Evolutionary conservation across 1,140 invertebrate species (phyloP).

Genomic region (Diorhabda carinulata): DNA sequence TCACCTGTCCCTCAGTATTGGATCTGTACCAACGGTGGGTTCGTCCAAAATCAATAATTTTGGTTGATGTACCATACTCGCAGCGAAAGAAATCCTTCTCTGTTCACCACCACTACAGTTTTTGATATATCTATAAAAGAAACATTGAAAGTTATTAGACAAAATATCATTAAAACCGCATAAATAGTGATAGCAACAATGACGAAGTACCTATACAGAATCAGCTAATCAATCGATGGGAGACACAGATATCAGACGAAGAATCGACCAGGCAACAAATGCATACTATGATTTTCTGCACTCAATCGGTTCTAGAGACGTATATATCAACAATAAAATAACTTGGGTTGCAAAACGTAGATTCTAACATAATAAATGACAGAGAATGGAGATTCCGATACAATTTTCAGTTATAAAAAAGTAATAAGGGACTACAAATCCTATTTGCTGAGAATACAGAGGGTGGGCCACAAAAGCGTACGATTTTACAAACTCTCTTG

Average conservation of each 20-base stretch:
- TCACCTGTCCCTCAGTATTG: conserved; percentile 79
- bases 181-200: not conserved
- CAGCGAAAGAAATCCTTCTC: conserved; percentile 80
- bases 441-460: no score
- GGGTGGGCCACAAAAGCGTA: no score
- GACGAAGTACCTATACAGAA: not conserved
- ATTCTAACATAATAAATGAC: no score
- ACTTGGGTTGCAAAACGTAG: no score
- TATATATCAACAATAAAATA: no score
- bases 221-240: not conserved
- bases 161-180: not conserved
- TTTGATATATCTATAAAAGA: conserved; percentile 52
- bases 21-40: conserved; percentile 89
- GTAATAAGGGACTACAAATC: no score
- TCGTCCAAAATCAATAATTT: conserved; percentile 88
- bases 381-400: no score
- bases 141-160: not conserved
- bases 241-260: not conserved
- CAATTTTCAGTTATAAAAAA: no score
- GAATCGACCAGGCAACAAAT: no score
- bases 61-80: conserved; percentile 81
- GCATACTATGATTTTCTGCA: no score
- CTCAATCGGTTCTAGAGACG: no score
- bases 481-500: no score
- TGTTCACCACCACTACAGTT: conserved; percentile 84